phyloP scores from a whole-genome alignment of 2,888 invertebrate species.

The Archaeoteleia sp. region DNA sequence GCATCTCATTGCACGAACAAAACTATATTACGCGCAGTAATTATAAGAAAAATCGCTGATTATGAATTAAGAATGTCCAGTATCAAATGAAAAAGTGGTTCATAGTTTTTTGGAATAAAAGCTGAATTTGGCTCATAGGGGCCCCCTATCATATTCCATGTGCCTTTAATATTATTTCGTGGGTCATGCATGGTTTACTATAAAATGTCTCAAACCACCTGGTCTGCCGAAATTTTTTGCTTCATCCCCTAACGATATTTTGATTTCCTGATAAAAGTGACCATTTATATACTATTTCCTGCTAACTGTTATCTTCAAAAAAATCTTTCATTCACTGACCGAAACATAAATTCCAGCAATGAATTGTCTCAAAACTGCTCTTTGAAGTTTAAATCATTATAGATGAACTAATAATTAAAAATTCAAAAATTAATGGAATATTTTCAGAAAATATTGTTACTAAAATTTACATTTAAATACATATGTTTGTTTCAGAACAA shows the following conservation, averaged over 20 bases:
- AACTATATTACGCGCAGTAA: too few relatives aligned
- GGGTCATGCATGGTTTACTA: slow-evolving; percentile 18
- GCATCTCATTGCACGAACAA: too few relatives aligned
- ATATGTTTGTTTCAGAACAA: slow-evolving; percentile 83
- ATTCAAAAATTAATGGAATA: too few relatives aligned
- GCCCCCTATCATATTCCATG: slow-evolving; percentile 19
- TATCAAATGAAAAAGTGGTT: slow-evolving; percentile 1
- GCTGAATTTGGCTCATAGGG: slow-evolving; percentile 27
- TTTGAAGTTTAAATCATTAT: too few relatives aligned
- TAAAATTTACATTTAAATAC: too few relatives aligned
- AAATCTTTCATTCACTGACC: background rate
- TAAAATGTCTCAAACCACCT: slow-evolving; percentile 25
- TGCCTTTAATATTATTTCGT: slow-evolving; percentile 9
- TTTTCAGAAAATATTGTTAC: background rate
- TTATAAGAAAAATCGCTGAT: background rate
- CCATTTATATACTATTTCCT: too few relatives aligned
- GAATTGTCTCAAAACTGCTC: too few relatives aligned
- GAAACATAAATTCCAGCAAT: too few relatives aligned
- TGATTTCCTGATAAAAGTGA: slow-evolving; percentile 19
- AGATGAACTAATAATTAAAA: too few relatives aligned
- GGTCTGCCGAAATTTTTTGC: slow-evolving; percentile 9
- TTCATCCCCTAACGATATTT: slow-evolving; percentile 1
- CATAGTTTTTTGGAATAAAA: background rate
- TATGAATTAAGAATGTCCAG: background rate
- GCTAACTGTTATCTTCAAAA: too few relatives aligned